Percentiles rank a stretch among this genome's conserved stretches.
Conservation (phyloP, 2,113 vertebrate species). For the Oplegnathus fasciatus region DNA sequence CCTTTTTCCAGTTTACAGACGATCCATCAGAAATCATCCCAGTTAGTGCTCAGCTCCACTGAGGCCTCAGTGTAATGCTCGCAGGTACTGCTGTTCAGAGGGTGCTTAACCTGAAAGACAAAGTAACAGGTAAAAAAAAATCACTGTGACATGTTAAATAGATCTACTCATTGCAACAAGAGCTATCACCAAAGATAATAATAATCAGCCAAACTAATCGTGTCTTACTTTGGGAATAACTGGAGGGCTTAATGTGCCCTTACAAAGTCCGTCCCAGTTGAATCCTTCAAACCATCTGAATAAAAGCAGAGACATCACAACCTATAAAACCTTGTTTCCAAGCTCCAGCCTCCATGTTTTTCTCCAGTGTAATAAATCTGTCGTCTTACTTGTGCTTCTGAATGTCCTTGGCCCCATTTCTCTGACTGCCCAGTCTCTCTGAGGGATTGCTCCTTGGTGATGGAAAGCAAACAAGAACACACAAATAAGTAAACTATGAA, state of each 20-base stretch:
- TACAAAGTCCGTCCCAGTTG: slow-evolving; percentile 82
- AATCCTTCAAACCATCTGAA: slow-evolving; percentile 86
- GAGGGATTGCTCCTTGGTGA: slow-evolving; percentile 81
- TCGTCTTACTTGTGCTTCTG: slow-evolving; percentile 84
- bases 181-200: slow-evolving; percentile 9
- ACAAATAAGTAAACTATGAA: slow-evolving; percentile 46
- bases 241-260: slow-evolving; percentile 72
- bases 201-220: not conserved
- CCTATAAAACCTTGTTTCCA: slow-evolving; percentile 8
- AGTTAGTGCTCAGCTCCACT: slow-evolving; percentile 62
- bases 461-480: slow-evolving; percentile 42
- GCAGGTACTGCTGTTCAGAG: slow-evolving; percentile 53
- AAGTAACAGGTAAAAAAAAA: not conserved
- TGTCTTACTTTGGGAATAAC: slow-evolving; percentile 80
- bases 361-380: slow-evolving; percentile 28
- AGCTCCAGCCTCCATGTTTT: not conserved
- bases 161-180: not conserved
- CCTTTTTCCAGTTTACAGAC: slow-evolving; percentile 2
- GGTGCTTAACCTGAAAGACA: slow-evolving; percentile 69
- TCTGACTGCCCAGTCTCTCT: slow-evolving; percentile 82
- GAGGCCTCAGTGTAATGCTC: slow-evolving; percentile 56
- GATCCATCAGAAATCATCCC: slow-evolving; percentile 81
- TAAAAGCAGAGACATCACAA: slow-evolving; percentile 40
- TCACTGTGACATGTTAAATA: not conserved
- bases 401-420: slow-evolving; percentile 84